These are phyloP conservation scores for Intellagama lesueurii DNA, from an alignment of 2,797 vertebrate species.

Conservation along the genomic window DNA sequence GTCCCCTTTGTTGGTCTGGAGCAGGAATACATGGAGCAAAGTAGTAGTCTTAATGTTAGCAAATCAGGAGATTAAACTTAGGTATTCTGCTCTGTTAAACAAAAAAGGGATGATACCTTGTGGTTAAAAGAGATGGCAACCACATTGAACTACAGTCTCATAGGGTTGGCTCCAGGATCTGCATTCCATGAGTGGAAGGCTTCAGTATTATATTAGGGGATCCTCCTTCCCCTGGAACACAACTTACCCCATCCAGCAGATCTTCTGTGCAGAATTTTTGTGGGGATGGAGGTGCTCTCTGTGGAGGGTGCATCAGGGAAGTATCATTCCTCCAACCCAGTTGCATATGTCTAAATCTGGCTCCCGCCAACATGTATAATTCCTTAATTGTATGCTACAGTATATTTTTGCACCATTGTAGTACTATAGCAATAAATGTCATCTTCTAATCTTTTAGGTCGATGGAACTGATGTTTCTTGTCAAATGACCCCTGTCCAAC, in stretches of 20 bases:
- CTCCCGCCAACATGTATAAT: neutral
- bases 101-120: too few relatives aligned
- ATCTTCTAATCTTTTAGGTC: conserved; percentile 74
- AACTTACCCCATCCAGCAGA: neutral
- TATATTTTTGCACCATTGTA: neutral
- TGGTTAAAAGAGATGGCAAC: too few relatives aligned
- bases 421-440: neutral
- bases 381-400: neutral
- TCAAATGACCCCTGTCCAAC: conserved; percentile 76
- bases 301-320: neutral
- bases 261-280: neutral
- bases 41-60: too few relatives aligned
- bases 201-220: neutral
- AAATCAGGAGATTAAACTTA: too few relatives aligned
- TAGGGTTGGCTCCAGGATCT: neutral
- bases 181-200: neutral
- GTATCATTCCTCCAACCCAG: neutral
- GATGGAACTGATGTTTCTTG: conserved; percentile 88
- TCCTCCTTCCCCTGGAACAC: neutral
- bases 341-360: neutral
- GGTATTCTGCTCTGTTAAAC: too few relatives aligned
- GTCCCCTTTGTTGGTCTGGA: too few relatives aligned
- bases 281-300: neutral
- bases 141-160: too few relatives aligned
- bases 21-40: too few relatives aligned